These are phyloP conservation scores for Grapholita molesta DNA, from an alignment of 1,140 invertebrate species.

Conservation along the genomic window DNA sequence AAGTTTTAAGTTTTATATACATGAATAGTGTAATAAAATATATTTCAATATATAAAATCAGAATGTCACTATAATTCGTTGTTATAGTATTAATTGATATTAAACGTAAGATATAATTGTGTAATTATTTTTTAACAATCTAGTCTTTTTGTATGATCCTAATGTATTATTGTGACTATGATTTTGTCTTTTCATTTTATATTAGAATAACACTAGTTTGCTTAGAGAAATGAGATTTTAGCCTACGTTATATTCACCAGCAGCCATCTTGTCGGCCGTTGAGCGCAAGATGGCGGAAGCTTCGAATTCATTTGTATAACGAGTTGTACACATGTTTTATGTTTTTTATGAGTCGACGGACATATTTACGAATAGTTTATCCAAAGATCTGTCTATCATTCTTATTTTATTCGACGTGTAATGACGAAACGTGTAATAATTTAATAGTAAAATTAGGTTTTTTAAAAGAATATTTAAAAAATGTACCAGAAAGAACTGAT, in stretches of 20 bases:
- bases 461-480: conserved; percentile 28
- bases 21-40: neutral
- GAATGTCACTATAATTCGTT: conserved; percentile 42
- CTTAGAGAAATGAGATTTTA: conserved; percentile 38
- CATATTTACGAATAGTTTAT: conserved; percentile 14
- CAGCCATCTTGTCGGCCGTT: neutral
- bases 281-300: conserved; percentile 2
- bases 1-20: conserved; percentile 1
- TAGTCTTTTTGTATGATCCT: conserved; percentile 59
- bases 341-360: conserved; percentile 14
- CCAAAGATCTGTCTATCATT: conserved; percentile 18
- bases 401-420: conserved; percentile 3
- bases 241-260: neutral
- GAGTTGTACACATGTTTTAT: conserved; percentile 5
- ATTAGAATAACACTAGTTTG: conserved; percentile 33
- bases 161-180: conserved; percentile 38
- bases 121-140: conserved; percentile 50
- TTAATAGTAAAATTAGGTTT: conserved; percentile 16
- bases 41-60: conserved; percentile 14
- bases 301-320: neutral
- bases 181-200: conserved; percentile 27
- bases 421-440: conserved; percentile 1
- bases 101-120: conserved; percentile 33
- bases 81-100: conserved; percentile 29
- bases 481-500: conserved; percentile 44